Percentiles rank a stretch among this genome's conserved stretches.
phyloP scores from a whole-genome alignment of 1,140 invertebrate species.

The Whitmania pigra region DNA sequence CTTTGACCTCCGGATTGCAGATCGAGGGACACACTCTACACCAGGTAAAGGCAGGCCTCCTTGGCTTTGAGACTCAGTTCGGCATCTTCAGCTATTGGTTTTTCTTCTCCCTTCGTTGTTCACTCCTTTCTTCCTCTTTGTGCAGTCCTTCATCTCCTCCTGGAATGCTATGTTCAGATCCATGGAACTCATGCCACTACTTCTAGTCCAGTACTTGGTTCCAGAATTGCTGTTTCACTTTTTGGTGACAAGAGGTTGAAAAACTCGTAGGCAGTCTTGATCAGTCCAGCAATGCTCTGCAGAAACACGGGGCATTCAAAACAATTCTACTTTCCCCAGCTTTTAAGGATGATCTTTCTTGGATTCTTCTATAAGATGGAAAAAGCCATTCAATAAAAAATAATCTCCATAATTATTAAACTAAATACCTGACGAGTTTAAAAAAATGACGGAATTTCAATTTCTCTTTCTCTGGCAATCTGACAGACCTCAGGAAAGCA shows the following conservation, averaged over 20 bases:
- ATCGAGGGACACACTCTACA: conserved; percentile 93
- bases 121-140: background rate
- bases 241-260: background rate
- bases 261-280: conserved; percentile 46
- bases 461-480: too few species aligned
- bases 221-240: too few species aligned
- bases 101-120: background rate
- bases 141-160: too few species aligned
- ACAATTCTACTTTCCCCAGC: too few species aligned
- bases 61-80: conserved; percentile 29
- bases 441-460: too few species aligned
- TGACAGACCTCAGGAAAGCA: too few species aligned
- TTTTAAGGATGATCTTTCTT: too few species aligned
- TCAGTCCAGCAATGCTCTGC: conserved; percentile 51
- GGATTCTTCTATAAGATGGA: too few species aligned
- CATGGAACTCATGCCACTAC: background rate
- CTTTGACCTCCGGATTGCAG: conserved; percentile 85
- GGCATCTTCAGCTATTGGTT: background rate
- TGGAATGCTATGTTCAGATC: too few species aligned
- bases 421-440: too few species aligned
- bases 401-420: too few species aligned
- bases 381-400: too few species aligned
- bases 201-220: background rate
- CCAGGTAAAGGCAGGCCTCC: conserved; percentile 70
- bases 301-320: conserved; percentile 50